Conservation (phyloP, 2,797 vertebrate genomes). For the Tokudaia muenninki region DNA sequence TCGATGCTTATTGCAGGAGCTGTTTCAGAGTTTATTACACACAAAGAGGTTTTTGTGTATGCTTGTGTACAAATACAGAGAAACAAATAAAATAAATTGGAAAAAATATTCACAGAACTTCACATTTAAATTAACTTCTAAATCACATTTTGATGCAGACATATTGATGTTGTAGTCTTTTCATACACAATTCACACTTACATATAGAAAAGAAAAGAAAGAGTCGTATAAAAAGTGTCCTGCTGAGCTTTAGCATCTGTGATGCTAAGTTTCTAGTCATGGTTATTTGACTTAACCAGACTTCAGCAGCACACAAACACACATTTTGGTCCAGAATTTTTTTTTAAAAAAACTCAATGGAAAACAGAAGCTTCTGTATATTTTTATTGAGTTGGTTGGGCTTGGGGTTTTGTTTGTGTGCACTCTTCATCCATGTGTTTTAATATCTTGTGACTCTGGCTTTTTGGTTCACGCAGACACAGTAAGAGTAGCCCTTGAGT, state of each 20-base stretch:
- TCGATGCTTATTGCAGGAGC: neutral
- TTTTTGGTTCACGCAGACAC: neutral
- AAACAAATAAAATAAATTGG: slow-evolving; percentile 39
- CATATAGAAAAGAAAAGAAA: neutral
- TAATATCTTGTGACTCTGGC: slow-evolving; percentile 3
- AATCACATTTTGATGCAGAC: slow-evolving; percentile 42
- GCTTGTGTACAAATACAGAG: neutral
- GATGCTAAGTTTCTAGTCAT: neutral
- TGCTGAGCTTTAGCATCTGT: neutral
- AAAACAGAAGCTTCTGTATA: neutral
- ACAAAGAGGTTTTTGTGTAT: neutral
- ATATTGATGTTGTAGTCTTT: neutral
- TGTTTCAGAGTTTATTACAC: slow-evolving; percentile 52
- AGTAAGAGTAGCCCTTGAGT: neutral
- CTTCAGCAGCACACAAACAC: slow-evolving; percentile 28
- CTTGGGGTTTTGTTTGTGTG: neutral
- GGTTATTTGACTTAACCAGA: slow-evolving; percentile 16
- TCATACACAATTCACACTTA: slow-evolving; percentile 1
- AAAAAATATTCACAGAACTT: slow-evolving; percentile 50
- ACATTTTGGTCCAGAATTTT: slow-evolving; percentile 24
- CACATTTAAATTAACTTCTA: slow-evolving; percentile 51
- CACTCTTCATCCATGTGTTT: slow-evolving; percentile 21
- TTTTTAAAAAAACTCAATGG: slow-evolving; percentile 1
- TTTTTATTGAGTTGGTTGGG: slow-evolving; percentile 16
- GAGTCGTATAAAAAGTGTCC: neutral